Evolutionary conservation across 2,113 vertebrate species (phyloP), one percentile per base, ranked within the genome.

Genomic region (Ibidorhyncha struthersii): DNA sequence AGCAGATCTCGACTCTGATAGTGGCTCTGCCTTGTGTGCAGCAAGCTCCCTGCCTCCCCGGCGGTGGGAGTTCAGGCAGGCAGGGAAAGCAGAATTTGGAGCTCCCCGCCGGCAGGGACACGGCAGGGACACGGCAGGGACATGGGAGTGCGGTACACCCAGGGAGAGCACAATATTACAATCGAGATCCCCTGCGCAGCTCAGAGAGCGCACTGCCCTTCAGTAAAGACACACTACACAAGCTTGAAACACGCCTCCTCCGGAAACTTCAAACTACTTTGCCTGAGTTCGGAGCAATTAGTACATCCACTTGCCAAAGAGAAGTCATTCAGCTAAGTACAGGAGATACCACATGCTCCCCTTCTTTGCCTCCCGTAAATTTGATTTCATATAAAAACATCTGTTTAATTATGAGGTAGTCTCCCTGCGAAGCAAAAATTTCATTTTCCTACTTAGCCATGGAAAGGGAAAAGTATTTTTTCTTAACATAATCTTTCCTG

Each of bases 371-470:
- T 94, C 62, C 86, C 41, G 38, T 40, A 94, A 90, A 93, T 84
- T 4, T 71, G 91, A 91, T 36, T 74, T 93, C 93, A 53, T 55
- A 81, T 53, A 81, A 88, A n/a, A 67, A n/a, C 93, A 83, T 97
- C 96, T 97, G 92, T 93, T 97, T 85, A 96, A 95, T 96, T 96
- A 86, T 29, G 89, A 97, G 82, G 90, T 74, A 89, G 78, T 90
- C 86, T 94, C 86, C 92, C 97, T 94, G 70, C 12, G 84, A 98
- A 96, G 82, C 96, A 98, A 96, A 97, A 96, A 96, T 96, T 97
- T 93, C 90, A 62, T 91, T 98, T 97, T 97, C 80, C 90, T 95
- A 90, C 82, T 97, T 97, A 98, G 91, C 95, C 86, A 56, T 5
- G 61, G 77, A 96, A 96, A 79, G 58, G 30, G n/a, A 61, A 91